Evolutionary conservation across 2,888 invertebrate genomes (phyloP), one percentile per base, ranked within the genome.

Genomic region (Sepiola atlantica): DNA sequence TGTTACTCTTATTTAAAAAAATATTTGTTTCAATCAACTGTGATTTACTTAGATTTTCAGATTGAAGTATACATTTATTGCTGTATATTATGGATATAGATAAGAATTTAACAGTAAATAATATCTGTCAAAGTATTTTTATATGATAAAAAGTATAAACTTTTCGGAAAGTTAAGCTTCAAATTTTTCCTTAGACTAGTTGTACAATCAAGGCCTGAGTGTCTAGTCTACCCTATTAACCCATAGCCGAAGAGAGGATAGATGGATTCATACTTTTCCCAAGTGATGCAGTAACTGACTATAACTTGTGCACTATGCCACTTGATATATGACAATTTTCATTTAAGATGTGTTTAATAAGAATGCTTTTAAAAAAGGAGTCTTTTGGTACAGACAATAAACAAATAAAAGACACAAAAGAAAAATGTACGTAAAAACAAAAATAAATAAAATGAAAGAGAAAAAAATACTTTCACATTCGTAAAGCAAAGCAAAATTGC

Each of bases 401-500:
- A 45, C 45, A 45, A 20, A 77, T n/a, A 0, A n/a, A n/a, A 77
- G 4, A 32, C n/a, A 32, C n/a, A 77, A 32, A 77, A 12, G 18
- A 14, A 32, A 2, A 32, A 10, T 45, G 4, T 77, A 14, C 1
- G 6, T n/a, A 77, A 77, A 77, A 77, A 45, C 45, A 45, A 45
- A 77, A 14, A 16, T 14, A 77, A 77, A 77, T 14, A 77, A 77
- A 77, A n/a, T n/a, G n/a, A n/a, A 32, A 77, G 77, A 77, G n/a
- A 77, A 77, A 77, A 77, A 14, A 18, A 32, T n/a, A 77, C n/a
- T 77, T 32, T 77, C 77, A n/a, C n/a, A n/a, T n/a, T n/a, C 77
- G 10, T n/a, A 77, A 77, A 77, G 77, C 77, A 77, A 77, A 77
- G 77, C 77, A n/a, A 77, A 77, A 77, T 77, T 77, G 77, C 77